A percentile compares a stretch with the other conserved stretches of the same genome.
These are phyloP conservation scores for Pyrgus malvae DNA, from an alignment of 2,888 invertebrate genomes.

Conservation along the genomic window DNA sequence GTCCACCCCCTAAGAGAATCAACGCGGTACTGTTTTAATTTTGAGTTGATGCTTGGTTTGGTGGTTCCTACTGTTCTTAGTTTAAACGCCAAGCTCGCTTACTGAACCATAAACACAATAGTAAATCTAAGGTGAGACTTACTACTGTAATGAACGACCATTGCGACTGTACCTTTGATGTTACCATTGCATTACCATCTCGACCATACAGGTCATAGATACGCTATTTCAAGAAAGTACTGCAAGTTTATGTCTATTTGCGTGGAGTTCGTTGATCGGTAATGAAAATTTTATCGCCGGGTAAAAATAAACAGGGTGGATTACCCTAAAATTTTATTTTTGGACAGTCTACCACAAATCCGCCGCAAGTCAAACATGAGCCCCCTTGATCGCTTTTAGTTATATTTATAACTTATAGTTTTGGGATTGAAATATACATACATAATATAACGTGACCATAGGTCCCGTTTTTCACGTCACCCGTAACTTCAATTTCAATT, in stretches of 20 bases:
- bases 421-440: too few species aligned
- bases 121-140: slow-evolving; percentile 54
- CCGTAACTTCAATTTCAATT: too few species aligned
- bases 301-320: slow-evolving; percentile 4
- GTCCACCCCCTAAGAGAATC: slow-evolving; percentile 46
- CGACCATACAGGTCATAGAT: not conserved
- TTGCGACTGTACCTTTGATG: slow-evolving; percentile 18
- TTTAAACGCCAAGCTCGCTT: slow-evolving; percentile 57
- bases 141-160: slow-evolving; percentile 34
- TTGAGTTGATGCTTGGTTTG: too few species aligned
- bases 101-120: slow-evolving; percentile 59
- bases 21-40: slow-evolving; percentile 50
- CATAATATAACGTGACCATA: too few species aligned
- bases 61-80: too few species aligned
- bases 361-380: too few species aligned
- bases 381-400: too few species aligned
- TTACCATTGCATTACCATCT: not conserved
- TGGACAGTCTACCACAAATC: too few species aligned
- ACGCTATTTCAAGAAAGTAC: slow-evolving; percentile 11
- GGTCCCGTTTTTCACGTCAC: too few species aligned
- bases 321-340: not conserved
- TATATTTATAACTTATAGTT: too few species aligned
- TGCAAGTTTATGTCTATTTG: slow-evolving; percentile 4
- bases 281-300: slow-evolving; percentile 14
- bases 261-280: slow-evolving; percentile 11